Conservation (phyloP, 2,113 vertebrate genomes). For the Corythaeola cristata region DNA sequence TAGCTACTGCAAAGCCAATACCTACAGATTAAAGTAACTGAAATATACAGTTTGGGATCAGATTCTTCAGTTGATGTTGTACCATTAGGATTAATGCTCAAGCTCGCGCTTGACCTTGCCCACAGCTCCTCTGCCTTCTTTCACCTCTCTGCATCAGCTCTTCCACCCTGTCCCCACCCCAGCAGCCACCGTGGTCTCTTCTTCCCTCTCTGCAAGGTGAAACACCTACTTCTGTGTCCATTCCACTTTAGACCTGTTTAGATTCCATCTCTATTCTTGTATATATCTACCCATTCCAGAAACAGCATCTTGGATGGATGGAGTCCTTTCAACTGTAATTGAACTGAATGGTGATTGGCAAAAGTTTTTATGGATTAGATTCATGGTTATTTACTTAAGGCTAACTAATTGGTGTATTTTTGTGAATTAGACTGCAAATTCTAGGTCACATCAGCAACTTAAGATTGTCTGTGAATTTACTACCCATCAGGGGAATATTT, state of each 20-base stretch:
- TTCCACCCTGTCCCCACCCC: background rate
- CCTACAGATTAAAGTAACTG: background rate
- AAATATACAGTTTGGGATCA: background rate
- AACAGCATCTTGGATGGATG: background rate
- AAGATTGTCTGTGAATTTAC: background rate
- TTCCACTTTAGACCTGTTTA: background rate
- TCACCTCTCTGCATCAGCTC: background rate
- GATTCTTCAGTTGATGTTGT: background rate
- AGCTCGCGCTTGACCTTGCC: background rate
- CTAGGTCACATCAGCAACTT: background rate
- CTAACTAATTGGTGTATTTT: background rate
- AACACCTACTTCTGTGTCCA: background rate
- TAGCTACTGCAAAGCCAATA: background rate
- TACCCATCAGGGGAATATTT: background rate
- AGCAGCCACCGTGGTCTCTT: background rate
- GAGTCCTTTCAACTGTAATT: background rate
- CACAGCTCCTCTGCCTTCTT: background rate
- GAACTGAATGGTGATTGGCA: background rate
- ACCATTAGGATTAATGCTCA: background rate
- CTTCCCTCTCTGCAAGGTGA: background rate
- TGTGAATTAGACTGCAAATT: background rate
- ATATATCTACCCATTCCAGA: background rate
- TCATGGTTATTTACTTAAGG: background rate
- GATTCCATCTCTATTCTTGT: background rate
- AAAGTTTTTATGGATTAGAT: background rate